phyloP scores from a whole-genome alignment of 2,113 vertebrate species.

The Hemicordylus capensis region DNA sequence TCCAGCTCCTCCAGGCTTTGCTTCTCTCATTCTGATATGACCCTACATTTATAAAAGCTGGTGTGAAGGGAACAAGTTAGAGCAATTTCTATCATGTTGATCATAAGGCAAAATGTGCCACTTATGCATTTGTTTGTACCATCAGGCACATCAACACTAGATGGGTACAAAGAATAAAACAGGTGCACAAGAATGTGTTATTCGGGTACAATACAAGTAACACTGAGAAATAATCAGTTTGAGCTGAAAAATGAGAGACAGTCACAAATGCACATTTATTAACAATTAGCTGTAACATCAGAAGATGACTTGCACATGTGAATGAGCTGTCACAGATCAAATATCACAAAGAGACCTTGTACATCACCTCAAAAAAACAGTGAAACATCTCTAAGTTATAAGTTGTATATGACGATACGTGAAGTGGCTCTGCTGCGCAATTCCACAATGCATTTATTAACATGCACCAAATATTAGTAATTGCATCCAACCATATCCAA shows the following conservation, averaged over 20 bases:
- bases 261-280: not conserved
- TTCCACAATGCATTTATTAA: not conserved
- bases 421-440: not conserved
- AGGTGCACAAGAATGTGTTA: not conserved
- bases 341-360: not conserved
- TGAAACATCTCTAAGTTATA: not conserved
- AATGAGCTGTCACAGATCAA: not conserved
- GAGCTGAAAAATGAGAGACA: not conserved
- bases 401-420: not conserved
- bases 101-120: not conserved
- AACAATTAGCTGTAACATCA: not conserved
- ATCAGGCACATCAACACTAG: conserved; percentile 1
- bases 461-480: not conserved
- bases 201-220: not conserved
- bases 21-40: not conserved
- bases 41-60: not conserved
- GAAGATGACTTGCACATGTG: not conserved
- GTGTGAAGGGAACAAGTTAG: not conserved
- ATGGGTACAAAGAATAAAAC: not conserved
- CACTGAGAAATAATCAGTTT: not conserved
- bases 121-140: not conserved
- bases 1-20: not conserved
- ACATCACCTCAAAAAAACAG: not conserved
- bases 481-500: not conserved
- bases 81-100: not conserved